phyloP scores from a whole-genome alignment of 2,888 invertebrate species.

The Megamerina dolium region DNA sequence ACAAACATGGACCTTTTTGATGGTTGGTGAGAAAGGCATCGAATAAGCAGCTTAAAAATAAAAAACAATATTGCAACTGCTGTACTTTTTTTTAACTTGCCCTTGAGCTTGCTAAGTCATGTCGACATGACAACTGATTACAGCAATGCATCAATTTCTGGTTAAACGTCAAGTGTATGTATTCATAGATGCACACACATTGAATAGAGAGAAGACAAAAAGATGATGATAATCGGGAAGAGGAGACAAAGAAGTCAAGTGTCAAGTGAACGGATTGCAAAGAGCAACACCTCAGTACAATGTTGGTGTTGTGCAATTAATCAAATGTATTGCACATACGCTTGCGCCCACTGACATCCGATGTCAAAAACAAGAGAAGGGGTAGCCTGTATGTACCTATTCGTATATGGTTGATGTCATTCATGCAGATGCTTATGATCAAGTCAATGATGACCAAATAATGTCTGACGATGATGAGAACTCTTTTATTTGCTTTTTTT shows the following conservation, averaged over 20 bases:
- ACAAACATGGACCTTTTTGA: too few relatives aligned
- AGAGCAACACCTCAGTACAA: neutral
- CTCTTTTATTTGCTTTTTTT: too few relatives aligned
- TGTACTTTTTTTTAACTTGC: neutral
- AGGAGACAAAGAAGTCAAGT: neutral
- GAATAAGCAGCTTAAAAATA: neutral
- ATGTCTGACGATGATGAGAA: too few relatives aligned
- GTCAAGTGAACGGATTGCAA: neutral
- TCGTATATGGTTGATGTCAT: too few relatives aligned
- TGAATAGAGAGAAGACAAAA: too few relatives aligned
- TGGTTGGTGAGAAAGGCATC: too few relatives aligned
- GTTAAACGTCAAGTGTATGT: neutral
- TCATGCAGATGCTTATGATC: too few relatives aligned
- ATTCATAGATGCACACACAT: too few relatives aligned
- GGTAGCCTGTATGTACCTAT: conserved; percentile 5
- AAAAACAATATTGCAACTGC: neutral
- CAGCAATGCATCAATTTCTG: too few relatives aligned
- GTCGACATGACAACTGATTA: neutral
- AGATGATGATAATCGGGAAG: too few relatives aligned
- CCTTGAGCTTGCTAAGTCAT: neutral
- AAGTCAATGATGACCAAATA: too few relatives aligned
- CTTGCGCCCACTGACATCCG: neutral
- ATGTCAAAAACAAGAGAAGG: neutral
- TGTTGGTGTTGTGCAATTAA: neutral
- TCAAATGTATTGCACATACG: neutral